Evolutionary conservation across 2,113 vertebrate genomes (phyloP).

Genomic region (Amblyopsis rosae): DNA sequence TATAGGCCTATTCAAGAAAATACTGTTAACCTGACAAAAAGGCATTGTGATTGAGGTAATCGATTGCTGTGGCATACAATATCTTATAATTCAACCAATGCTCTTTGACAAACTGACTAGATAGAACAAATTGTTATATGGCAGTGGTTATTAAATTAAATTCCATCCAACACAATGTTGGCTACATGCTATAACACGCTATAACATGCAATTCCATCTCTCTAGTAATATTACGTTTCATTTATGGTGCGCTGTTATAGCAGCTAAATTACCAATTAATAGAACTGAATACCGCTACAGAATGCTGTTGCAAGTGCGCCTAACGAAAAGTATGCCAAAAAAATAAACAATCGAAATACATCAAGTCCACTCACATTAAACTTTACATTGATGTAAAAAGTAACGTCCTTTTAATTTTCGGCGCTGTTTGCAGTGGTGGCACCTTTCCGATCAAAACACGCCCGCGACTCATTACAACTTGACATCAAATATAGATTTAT

Average conservation of each 20-base stretch:
- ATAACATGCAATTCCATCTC: too few species aligned
- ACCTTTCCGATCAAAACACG: slow-evolving; percentile 60
- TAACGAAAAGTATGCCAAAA: neutral
- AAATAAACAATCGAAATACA: neutral
- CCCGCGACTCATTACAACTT: slow-evolving; percentile 53
- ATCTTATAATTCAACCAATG: too few species aligned
- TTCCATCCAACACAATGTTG: too few species aligned
- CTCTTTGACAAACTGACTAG: too few species aligned
- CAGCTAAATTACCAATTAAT: neutral
- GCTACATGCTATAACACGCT: too few species aligned
- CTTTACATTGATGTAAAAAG: slow-evolving; percentile 60
- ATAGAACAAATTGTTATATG: too few species aligned
- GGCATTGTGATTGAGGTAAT: neutral
- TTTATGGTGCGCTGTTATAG: neutral
- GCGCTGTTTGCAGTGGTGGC: slow-evolving; percentile 47
- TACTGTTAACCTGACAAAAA: slow-evolving; percentile 10
- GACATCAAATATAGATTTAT: neutral
- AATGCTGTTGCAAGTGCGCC: neutral
- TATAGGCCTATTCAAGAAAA: too few species aligned
- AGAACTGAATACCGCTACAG: neutral
- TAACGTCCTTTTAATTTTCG: slow-evolving; percentile 40
- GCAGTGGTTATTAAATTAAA: too few species aligned
- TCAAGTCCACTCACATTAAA: neutral
- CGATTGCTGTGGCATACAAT: too few species aligned
- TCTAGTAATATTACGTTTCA: too few species aligned